Evolutionary conservation across 2,888 invertebrate species (phyloP), one percentile per base, ranked within the genome.

Genomic region (Lottia scabra): DNA sequence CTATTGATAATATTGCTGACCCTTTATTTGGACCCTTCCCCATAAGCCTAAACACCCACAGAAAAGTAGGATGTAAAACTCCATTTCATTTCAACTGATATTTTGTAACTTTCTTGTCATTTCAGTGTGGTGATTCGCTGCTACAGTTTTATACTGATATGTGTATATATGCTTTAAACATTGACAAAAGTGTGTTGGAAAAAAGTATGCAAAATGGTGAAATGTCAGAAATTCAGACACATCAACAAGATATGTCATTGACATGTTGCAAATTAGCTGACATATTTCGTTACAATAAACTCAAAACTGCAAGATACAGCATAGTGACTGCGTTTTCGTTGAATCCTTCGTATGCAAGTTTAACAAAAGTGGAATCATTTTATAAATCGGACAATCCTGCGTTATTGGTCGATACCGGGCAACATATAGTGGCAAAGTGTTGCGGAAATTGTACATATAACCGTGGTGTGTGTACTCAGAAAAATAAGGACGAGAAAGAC

Each of bases 131-230:
- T 3, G 81, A 83, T 62, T 80, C 75, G 64, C 82, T 83, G 64
- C 78, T 85, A n/a, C 85, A 86, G 74, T 78, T 86, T 30, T 85
- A 84, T 71, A 82, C 84, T 63, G 85, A 85, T 69, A 76, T 86
- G 69, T 84, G 84, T 76, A 82, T 85, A 63, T 86, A 83, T 75
- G 85, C 85, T 8, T 79, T 86, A 56, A 86, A 86, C 74, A 79
- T 85, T 19, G 86, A 86, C 75, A 86, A 85, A 70, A 84, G 84
- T 3, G 81, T 80, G 43, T 78, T 82, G 80, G 86, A 86, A 68
- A 76, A 81, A 68, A 81, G 79, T 68, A 76, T 80, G 68, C 76
- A 77, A 30, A 76, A 78, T 26, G 79, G 79, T 0, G 56, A 77
- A 78, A 75, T 76, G 66, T 81, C 79, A 16, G 83, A 79, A 56